Percentiles rank a stretch among this genome's conserved stretches.
phyloP scores from a whole-genome alignment of 2,888 invertebrate genomes.

The Callyntrura sp. region DNA sequence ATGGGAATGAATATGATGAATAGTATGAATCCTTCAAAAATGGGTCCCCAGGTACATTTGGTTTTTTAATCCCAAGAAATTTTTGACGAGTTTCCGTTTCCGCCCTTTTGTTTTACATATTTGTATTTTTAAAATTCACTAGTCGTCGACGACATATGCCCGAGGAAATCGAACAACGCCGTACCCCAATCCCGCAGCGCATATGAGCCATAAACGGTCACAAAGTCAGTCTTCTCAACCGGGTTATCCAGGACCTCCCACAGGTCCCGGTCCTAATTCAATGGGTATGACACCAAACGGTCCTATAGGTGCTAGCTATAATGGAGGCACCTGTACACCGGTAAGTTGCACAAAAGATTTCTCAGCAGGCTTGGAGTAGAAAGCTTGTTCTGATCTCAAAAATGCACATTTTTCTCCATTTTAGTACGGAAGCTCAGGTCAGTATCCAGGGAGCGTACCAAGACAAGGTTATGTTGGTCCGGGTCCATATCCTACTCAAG shows the following conservation, averaged over 20 bases:
- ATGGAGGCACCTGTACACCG: slow-evolving; percentile 82
- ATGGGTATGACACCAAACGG: slow-evolving; percentile 79
- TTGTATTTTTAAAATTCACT: not conserved
- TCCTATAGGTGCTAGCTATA: slow-evolving; percentile 81
- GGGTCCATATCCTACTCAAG: slow-evolving; percentile 72
- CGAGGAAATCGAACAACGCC: slow-evolving; percentile 80
- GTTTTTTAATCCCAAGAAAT: not conserved
- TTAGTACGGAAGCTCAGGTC: slow-evolving; percentile 71
- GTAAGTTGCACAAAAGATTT: slow-evolving; percentile 65
- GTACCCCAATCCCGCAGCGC: slow-evolving; percentile 82
- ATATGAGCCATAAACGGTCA: slow-evolving; percentile 82
- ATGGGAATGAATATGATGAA: slow-evolving; percentile 83
- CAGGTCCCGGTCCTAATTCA: slow-evolving; percentile 70
- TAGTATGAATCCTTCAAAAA: slow-evolving; percentile 78
- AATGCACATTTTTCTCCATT: not conserved
- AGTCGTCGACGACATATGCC: slow-evolving; percentile 58
- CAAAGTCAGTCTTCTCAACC: slow-evolving; percentile 75
- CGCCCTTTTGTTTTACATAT: not conserved
- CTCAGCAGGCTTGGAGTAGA: not conserved
- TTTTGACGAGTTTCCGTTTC: not conserved
- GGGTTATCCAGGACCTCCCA: slow-evolving; percentile 81
- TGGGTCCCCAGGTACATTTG: slow-evolving; percentile 81
- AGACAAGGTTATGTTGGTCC: slow-evolving; percentile 65
- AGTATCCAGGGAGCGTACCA: slow-evolving; percentile 57
- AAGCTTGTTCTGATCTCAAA: not conserved